Evolutionary conservation across 2,888 invertebrate species (phyloP), one percentile per base, ranked within the genome.

Genomic region (Sphaeridia pumilis): DNA sequence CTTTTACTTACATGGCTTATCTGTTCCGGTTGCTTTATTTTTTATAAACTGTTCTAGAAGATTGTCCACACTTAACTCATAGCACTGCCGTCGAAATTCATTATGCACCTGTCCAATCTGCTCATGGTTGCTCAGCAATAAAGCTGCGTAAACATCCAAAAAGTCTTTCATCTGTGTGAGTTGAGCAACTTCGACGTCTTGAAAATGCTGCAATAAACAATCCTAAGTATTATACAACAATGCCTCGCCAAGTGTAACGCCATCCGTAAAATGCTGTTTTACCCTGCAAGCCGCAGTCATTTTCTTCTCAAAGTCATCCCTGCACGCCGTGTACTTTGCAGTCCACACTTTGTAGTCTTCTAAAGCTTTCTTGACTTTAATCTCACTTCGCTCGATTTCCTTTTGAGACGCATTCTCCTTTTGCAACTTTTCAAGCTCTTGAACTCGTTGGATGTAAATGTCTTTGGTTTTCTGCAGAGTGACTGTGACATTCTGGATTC

Each of bases 91-190:
- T 69, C 87, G 84, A 68, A 94, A 92, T 69, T 97, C 94, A 59
- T 83, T 79, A 69, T 92, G 89, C n/a, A 93, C n/a, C 72, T 87
- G 84, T 36, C 90, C 92, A 72, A 92, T 84, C 69, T 88, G 80
- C 66, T 86, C 87, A 72, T 92, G 89, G 69, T 89, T 88, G 68
- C 83, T 83, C 68, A 92, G 87, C 65, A 89, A 78, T 58, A 89
- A 80, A 67, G 87, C 84, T 56, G 87, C 82, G 71, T 92, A 94
- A 4, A 81, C 82, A 66, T 85, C 86, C 36, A 94, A 78, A 77
- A 94, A 94, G 67, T 90, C 87, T 69, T 90, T 90, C 92, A 95
- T 93, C 70, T 90, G 89, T 65, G 83, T 83, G 63, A 94, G 73
- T 73, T 94, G 93, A 52, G 84, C 81, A 68, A 90, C 88, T 72